Conservation (phyloP, 2,797 vertebrate genomes). For the Megaceryle alcyon region DNA sequence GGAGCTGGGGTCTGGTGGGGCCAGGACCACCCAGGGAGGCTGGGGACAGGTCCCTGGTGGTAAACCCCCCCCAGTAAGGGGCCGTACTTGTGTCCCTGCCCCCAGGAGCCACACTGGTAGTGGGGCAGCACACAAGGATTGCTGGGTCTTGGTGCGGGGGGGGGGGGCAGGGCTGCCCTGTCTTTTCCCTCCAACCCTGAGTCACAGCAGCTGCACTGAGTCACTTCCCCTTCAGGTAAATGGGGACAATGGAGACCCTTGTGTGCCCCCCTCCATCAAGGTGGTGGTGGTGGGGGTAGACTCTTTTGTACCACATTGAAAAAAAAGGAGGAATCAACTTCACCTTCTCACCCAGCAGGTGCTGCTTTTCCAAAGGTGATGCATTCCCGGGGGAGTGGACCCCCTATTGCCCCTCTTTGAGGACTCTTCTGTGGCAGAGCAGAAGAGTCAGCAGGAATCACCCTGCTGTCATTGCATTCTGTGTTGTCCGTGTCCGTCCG, state of each 20-base stretch:
- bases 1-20: rapidly evolving
- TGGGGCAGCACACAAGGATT: neutral
- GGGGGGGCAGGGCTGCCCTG: too few species aligned
- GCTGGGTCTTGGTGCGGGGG: neutral
- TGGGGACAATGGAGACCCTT: neutral
- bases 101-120: neutral
- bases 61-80: neutral
- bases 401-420: neutral
- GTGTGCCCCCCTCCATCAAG: neutral
- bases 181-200: neutral
- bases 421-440: neutral
- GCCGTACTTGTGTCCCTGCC: neutral
- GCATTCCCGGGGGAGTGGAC: neutral
- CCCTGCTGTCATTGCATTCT: too few species aligned
- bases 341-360: rapidly evolving
- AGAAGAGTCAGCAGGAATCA: too few species aligned
- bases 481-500: too few species aligned
- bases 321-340: neutral
- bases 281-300: neutral
- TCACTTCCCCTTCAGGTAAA: neutral
- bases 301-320: neutral
- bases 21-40: neutral
- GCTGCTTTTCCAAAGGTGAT: rapidly evolving
- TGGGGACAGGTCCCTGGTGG: neutral
- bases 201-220: neutral